Conservation (phyloP, 2,888 invertebrate genomes). For the Agrotis exclamationis region DNA sequence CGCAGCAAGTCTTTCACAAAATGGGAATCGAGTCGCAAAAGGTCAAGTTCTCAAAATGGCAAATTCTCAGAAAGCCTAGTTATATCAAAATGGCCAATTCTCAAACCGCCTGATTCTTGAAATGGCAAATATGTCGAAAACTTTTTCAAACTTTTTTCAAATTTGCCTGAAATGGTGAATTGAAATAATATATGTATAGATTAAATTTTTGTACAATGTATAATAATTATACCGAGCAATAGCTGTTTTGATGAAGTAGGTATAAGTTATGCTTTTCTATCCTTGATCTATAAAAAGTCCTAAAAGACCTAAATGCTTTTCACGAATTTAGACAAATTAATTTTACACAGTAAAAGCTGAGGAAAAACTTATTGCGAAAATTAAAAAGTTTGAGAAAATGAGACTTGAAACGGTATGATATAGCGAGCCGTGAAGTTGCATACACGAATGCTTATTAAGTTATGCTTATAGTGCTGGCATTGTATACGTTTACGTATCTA, state of each 20-base stretch:
- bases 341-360: neutral
- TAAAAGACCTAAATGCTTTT: no score
- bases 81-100: no score
- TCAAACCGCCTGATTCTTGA: no score
- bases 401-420: constrained; percentile 69
- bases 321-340: neutral
- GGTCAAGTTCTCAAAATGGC: no score
- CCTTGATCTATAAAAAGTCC: neutral
- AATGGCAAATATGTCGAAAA: no score
- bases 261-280: neutral
- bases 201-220: no score
- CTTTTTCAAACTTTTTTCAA: no score
- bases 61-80: no score
- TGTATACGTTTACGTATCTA: constrained; percentile 44
- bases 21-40: no score
- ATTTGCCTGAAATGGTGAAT: no score
- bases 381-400: constrained; percentile 61
- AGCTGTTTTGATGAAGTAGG: neutral
- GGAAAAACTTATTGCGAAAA: constrained; percentile 3
- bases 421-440: constrained; percentile 73
- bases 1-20: no score
- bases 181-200: no score
- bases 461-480: constrained; percentile 68
- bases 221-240: neutral
- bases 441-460: constrained; percentile 79